Percentiles rank a stretch among this genome's conserved stretches.
Evolutionary conservation across 1,140 invertebrate genomes (phyloP).

Genomic region (Ostrea denselamellosa): DNA sequence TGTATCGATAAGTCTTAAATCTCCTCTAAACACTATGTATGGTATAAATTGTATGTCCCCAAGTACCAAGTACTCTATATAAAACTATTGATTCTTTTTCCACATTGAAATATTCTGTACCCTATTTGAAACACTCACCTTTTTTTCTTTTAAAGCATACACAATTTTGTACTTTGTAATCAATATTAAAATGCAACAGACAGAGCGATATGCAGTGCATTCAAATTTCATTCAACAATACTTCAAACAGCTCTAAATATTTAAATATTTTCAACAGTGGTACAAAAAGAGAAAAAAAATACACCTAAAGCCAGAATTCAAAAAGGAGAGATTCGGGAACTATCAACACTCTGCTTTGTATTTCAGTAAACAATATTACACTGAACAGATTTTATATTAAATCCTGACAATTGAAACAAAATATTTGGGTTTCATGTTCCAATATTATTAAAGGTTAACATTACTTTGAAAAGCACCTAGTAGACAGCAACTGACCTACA

Average conservation of each 20-base stretch:
- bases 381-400: background rate
- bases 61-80: background rate
- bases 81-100: background rate
- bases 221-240: background rate
- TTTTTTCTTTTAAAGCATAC: conserved; percentile 12
- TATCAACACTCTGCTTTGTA: background rate
- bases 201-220: conserved; percentile 22
- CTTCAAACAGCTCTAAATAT: conserved; percentile 22
- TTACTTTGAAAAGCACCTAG: background rate
- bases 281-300: background rate
- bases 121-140: background rate
- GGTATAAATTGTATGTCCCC: background rate
- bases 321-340: background rate
- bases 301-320: background rate
- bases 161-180: conserved; percentile 16
- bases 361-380: background rate
- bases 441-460: background rate
- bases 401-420: background rate
- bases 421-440: background rate
- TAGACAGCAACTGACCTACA: background rate
- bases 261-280: background rate
- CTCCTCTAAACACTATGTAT: background rate
- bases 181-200: conserved; percentile 28
- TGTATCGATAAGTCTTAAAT: too few species aligned
- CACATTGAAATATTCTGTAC: background rate